Percentiles rank a stretch among this genome's conserved stretches.
These are phyloP conservation scores for Antedon mediterranea DNA, from an alignment of 53 echinoderm and acorn worm species.

Conservation along the genomic window DNA sequence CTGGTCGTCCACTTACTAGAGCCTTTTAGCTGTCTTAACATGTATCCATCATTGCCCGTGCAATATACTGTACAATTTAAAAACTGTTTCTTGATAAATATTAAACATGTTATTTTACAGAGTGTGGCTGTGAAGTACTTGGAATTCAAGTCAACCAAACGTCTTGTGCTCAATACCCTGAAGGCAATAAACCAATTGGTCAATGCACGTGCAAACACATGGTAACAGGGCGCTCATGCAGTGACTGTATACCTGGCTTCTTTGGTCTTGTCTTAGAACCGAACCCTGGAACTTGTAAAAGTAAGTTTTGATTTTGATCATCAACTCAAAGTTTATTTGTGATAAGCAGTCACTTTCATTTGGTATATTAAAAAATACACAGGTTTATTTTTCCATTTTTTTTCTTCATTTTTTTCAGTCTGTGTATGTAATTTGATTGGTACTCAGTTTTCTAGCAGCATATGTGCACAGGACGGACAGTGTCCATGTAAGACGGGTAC, in stretches of 20 bases:
- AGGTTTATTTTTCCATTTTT: too few relatives aligned
- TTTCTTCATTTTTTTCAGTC: constrained; percentile 13
- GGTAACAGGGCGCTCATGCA: constrained; percentile 71
- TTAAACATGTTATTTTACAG: too few relatives aligned
- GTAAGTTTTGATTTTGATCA: too few relatives aligned
- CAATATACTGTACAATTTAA: too few relatives aligned
- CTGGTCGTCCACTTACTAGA: too few relatives aligned
- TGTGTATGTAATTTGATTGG: constrained; percentile 60
- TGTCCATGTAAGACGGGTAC: constrained; percentile 62
- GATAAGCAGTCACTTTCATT: too few relatives aligned
- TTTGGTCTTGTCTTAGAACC: constrained; percentile 47
- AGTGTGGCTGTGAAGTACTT: constrained; percentile 69
- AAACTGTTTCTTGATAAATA: too few relatives aligned
- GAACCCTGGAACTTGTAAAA: constrained; percentile 45
- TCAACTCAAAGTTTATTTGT: too few relatives aligned
- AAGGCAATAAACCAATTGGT: constrained; percentile 41
- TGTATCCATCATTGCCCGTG: too few relatives aligned
- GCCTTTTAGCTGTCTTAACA: too few relatives aligned
- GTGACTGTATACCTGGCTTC: constrained; percentile 51
- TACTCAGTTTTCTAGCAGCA: constrained; percentile 43
- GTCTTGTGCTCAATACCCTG: constrained; percentile 50
- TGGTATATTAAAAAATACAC: too few relatives aligned
- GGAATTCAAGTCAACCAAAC: constrained; percentile 40
- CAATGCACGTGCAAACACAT: constrained; percentile 66
- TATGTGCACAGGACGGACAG: constrained; percentile 66